Evolutionary conservation across 2,113 vertebrate species (phyloP), one percentile per base, ranked within the genome.

Genomic region (Cryptomyrus ogoouensis): DNA sequence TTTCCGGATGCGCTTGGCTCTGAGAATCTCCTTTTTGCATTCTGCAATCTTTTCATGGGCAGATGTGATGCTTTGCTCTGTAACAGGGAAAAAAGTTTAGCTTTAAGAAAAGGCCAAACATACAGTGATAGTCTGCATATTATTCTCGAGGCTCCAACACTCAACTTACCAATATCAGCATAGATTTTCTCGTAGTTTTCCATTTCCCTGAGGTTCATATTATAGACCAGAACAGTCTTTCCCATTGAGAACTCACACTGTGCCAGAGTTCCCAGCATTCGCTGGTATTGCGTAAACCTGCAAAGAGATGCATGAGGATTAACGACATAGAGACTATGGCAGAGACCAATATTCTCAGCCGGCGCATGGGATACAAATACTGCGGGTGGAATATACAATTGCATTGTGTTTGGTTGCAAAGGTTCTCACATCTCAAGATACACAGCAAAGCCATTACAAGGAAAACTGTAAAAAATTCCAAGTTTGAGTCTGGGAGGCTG

Each of bases 161-260:
- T 12, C 62, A 46, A 90, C 89, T 70, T 96, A 99, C 98, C 98
- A 93, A 99, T 99, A 90, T 98, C 97, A 53, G 95, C 94, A 92
- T 99, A 99, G 92, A 98, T 99, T 94, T 96, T 97, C 94, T 99
- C 98, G 91, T 99, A 99, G 90, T 99, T 99, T 92, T 99, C 98
- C 98, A 99, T 99, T 95, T 99, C 98, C 91, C 96, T 96, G 56
- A 99, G 96, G 94, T 99, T 99, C 98, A 99, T 99, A 88, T 99
- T 97, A 88, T 99, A 99, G 4, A 99, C 98, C 90, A 99, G 96
- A 88, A 99, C 94, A 0, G 98, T 99, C 95, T 99, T 99, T 53
- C 97, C 98, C 98, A 99, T 98, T 27, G 98, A 99, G 94, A 98
- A 99, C 91, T 99, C 98, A 94, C 98, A 99, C 31, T 99, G 98